These are phyloP conservation scores for Lysandra coridon DNA, from an alignment of 2,888 invertebrate species.

Conservation along the genomic window DNA sequence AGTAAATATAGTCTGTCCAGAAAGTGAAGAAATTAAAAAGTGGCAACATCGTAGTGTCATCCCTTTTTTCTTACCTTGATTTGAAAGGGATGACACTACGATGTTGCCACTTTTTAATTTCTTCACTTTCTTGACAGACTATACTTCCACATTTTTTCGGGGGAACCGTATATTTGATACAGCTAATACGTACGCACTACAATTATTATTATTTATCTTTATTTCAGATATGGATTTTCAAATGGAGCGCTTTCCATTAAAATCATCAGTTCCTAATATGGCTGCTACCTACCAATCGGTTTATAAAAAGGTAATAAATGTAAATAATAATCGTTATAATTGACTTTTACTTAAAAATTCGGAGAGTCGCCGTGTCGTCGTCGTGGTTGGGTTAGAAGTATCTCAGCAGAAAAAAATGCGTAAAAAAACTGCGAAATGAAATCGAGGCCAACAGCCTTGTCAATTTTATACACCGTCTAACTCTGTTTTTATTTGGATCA, in stretches of 20 bases:
- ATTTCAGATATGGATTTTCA: constrained; percentile 44
- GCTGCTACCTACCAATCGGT: constrained; percentile 72
- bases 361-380: neutral
- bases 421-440: neutral
- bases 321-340: constrained; percentile 39
- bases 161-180: too few relatives aligned
- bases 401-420: neutral
- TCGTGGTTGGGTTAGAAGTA: neutral
- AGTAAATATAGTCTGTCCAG: too few relatives aligned
- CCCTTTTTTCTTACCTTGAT: too few relatives aligned
- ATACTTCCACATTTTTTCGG: too few relatives aligned
- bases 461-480: too few relatives aligned
- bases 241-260: constrained; percentile 75
- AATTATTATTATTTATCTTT: neutral
- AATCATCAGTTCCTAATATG: constrained; percentile 64
- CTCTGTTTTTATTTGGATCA: too few relatives aligned
- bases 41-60: too few relatives aligned
- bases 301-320: constrained; percentile 62
- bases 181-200: too few relatives aligned
- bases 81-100: too few relatives aligned
- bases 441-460: neutral
- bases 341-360: neutral
- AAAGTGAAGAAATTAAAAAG: too few relatives aligned
- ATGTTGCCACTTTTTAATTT: too few relatives aligned
- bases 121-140: too few relatives aligned